Base-by-base conservation (phyloP, 2,888 invertebrate species). In the Chelonus formosanus region DNA sequence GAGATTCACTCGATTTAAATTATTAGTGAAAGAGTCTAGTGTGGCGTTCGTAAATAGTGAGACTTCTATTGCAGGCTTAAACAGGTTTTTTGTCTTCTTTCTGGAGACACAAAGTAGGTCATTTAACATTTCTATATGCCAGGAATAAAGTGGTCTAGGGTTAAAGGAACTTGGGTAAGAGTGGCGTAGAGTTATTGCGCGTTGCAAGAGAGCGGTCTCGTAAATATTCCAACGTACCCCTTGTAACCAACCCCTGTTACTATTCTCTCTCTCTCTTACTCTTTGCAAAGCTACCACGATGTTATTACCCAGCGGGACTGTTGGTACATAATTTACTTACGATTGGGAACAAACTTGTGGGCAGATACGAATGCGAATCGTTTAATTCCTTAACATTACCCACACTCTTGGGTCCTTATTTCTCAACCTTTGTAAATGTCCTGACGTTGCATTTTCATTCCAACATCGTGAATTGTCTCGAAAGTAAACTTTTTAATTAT, bases 281-380 rank as follows among this genome's bases (percentile, higher is more conserved):
- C n/a, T 20, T 31, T 34, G 35, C 44, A 20, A 6, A 45, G 34
- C 47, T 44, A 34, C 58, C 58, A 34, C 45, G 8, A 43, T 45
- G 45, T 69, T 66, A 72, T 67, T 68, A 70, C 73, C 74, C 76
- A 59, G 43, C 40, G 74, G 75, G 74, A 74, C 71, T 68, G 70
- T 73, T 72, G 60, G 50, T 67, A 68, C 76, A 78, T 80, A 78
- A 80, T 79, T 79, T 76, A 78, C 76, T 75, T 74, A 74, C 72
- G 76, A 78, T 78, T 75, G 74, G 52, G 70, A 76, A 75, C 74
- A 75, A 78, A 80, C 74, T 80, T 79, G 67, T 60, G 40, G 68
- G 48, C 62, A 65, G 60, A 62, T 72, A 73, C 75, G 71, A 69
- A 65, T 64, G 60, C 71, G 73, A 73, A 75, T 77, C 72, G 71